Conservation (phyloP, 2,888 invertebrate species). For the Aethes cnicana region DNA sequence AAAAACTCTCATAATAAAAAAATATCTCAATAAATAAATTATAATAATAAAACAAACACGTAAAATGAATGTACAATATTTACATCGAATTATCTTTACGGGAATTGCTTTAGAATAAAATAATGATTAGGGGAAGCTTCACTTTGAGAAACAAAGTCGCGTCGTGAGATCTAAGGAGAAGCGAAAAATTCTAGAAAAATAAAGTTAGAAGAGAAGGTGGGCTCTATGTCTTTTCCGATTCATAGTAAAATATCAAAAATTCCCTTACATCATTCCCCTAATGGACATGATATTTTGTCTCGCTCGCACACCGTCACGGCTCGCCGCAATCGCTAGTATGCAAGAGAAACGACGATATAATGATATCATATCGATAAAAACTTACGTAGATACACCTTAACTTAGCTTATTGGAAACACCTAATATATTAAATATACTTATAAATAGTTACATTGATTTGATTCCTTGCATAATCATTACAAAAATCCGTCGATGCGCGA, state of each 20-base stretch:
- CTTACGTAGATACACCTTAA: constrained; percentile 72
- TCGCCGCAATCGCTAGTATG: constrained; percentile 39
- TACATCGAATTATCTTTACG: constrained; percentile 72
- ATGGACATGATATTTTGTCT: constrained; percentile 68
- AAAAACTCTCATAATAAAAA: constrained; percentile 63
- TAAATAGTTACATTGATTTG: constrained; percentile 68
- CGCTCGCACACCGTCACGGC: constrained; percentile 46
- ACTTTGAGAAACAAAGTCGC: constrained; percentile 37
- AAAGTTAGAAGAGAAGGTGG: constrained; percentile 63
- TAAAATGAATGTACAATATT: constrained; percentile 78
- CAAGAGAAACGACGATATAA: constrained; percentile 59
- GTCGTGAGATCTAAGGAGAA: constrained; percentile 61
- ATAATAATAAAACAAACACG: constrained; percentile 51
- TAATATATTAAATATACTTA: constrained; percentile 80
- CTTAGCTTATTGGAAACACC: constrained; percentile 73
- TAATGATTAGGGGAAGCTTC: constrained; percentile 59
- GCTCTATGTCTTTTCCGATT: constrained; percentile 76
- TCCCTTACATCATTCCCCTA: constrained; percentile 74
- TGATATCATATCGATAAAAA: constrained; percentile 74
- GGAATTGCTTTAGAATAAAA: constrained; percentile 53
- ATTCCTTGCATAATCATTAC: constrained; percentile 47
- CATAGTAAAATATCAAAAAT: constrained; percentile 81
- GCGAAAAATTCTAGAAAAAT: constrained; percentile 64
- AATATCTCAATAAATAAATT: constrained; percentile 78
- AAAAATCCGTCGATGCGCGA: constrained; percentile 47